These are phyloP conservation scores for Azemiops feae DNA, from an alignment of 2,113 vertebrate species.

Conservation along the genomic window DNA sequence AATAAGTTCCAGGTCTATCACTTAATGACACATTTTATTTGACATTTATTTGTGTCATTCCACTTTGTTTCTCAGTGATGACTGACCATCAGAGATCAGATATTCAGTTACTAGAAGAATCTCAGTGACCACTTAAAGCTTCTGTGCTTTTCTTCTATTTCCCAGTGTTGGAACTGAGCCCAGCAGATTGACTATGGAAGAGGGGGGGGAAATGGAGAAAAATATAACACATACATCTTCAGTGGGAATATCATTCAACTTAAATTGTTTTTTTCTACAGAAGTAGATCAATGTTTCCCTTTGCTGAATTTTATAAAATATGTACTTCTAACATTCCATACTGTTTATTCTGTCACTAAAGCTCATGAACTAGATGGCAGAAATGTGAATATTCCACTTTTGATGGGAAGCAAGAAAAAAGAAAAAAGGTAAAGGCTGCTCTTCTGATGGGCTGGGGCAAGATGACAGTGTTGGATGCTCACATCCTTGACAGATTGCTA, in stretches of 20 bases:
- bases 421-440: not conserved
- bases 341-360: not conserved
- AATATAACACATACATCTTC: conserved; percentile 22
- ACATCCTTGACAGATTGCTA: not conserved
- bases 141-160: conserved; percentile 32
- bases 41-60: too few species aligned
- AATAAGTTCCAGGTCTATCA: too few species aligned
- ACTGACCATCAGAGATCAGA: not conserved
- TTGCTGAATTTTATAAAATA: not conserved
- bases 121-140: not conserved
- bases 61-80: conserved; percentile 12
- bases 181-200: conserved; percentile 13
- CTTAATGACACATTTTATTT: rapidly evolving
- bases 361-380: not conserved
- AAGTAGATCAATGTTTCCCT: not conserved
- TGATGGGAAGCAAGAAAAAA: not conserved
- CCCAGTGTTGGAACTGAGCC: conserved; percentile 29
- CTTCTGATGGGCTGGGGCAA: not conserved
- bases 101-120: conserved; percentile 19
- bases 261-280: conserved; percentile 17
- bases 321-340: not conserved
- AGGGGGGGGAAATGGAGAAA: not conserved
- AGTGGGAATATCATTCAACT: conserved; percentile 24
- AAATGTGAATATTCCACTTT: not conserved
- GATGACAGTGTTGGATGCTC: not conserved